phyloP scores from a whole-genome alignment of 2,797 vertebrate species.

The Micrastur ruficollis region DNA sequence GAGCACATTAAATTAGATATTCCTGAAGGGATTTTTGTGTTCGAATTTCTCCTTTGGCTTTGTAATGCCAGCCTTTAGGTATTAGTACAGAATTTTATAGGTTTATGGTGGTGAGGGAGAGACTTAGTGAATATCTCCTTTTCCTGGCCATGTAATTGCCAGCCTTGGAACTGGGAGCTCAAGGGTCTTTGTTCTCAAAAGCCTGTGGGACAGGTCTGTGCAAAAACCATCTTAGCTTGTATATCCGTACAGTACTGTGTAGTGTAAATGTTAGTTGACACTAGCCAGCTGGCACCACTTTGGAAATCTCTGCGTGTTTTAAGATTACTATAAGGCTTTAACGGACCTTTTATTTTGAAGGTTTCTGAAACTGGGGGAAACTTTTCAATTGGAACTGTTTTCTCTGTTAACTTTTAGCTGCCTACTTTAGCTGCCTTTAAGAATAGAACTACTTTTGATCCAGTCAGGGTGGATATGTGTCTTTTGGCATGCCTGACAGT shows the following conservation, averaged over 20 bases:
- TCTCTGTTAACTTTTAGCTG: not conserved
- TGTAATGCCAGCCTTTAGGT: not conserved
- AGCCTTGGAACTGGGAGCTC: not conserved
- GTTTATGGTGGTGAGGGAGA: not conserved
- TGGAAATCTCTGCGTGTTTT: not conserved
- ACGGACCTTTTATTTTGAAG: not conserved
- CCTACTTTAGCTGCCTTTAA: not conserved
- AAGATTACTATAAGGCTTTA: not conserved
- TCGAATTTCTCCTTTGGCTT: not conserved
- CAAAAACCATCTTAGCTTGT: not conserved
- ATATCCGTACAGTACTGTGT: fast-evolving
- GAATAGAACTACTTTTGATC: not conserved
- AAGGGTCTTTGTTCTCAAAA: not conserved
- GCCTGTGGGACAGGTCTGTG: not conserved
- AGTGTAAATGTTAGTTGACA: not conserved
- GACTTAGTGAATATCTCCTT: not conserved
- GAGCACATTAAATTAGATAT: not conserved
- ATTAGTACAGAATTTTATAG: not conserved
- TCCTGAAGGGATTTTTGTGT: not conserved
- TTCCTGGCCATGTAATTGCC: not conserved
- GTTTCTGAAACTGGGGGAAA: not conserved
- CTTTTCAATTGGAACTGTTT: not conserved
- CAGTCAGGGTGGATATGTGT: not conserved
- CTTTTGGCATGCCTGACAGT: not conserved
- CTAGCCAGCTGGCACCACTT: not conserved